Evolutionary conservation across 2,888 invertebrate species (phyloP).

Genomic region (Sphecodes monilicornis): DNA sequence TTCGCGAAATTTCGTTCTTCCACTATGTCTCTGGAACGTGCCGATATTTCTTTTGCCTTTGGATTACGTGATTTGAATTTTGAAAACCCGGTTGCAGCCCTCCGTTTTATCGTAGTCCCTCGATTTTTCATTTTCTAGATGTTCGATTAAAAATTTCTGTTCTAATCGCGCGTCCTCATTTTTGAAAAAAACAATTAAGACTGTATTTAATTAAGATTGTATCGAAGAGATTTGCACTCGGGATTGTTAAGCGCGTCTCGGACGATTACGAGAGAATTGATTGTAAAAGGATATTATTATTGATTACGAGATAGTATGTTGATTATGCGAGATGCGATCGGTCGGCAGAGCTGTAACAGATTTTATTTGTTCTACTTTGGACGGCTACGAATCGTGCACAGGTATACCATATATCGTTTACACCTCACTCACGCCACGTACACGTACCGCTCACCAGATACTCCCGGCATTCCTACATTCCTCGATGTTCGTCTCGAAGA

Average conservation of each 20-base stretch:
- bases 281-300: too few species aligned
- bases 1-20: conserved; percentile 5
- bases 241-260: not conserved
- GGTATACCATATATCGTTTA: conserved; percentile 68
- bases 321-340: conserved; percentile 62
- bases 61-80: not conserved
- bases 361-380: conserved; percentile 75
- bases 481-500: conserved; percentile 49
- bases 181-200: not conserved
- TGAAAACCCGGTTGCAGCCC: not conserved
- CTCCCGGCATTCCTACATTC: conserved; percentile 44
- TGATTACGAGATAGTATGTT: not conserved
- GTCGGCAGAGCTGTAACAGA: conserved; percentile 73
- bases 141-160: not conserved
- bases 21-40: not conserved
- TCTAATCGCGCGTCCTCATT: not conserved
- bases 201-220: too few species aligned
- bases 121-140: not conserved
- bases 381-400: conserved; percentile 75
- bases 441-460: conserved; percentile 59
- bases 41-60: not conserved
- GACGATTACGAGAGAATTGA: not conserved
- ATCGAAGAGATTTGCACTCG: too few species aligned
- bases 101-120: not conserved
- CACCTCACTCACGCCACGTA: conserved; percentile 69